Base-by-base conservation (phyloP, 2,797 vertebrate species). In the Odontamblyopus rebecca region DNA sequence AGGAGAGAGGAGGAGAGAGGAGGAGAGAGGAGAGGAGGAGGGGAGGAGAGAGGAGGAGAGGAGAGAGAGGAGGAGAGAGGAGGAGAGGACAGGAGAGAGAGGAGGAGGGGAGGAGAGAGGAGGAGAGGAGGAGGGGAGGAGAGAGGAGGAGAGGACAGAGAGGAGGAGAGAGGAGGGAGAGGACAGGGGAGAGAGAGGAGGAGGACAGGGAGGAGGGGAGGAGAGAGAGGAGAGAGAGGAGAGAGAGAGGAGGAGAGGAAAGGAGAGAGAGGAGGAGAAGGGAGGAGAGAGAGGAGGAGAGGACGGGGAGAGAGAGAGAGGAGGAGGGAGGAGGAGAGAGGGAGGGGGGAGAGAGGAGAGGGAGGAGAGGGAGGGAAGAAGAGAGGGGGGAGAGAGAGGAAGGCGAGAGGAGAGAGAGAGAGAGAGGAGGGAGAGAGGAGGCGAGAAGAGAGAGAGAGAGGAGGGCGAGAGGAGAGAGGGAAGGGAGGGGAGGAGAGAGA, bases 11-110 rank as follows among this genome's bases (percentile, higher is more conserved):
- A 70, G 27, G 69, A 9, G 7, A 12, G 3, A 44, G 30, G 16
- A 51, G 74, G 30, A 72, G 48, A 68, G 27, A 8, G 68, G 30
- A 70, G 15, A 60, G 11, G 18, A 57, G 70, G 6, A 29, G 71
- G 29, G 53, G n/a, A 68, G 19, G 48, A 50, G 67, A 26, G 57
- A 11, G 2, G 2, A 3, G 6, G 19, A 2, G 11, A 9, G 0
- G 6, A 8, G 3, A 11, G 1, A 9, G 23, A 23, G n/a, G 7
- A 4, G 19, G 9, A n/a, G 11, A 19, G 6, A 9, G n/a, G 23
- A 1, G 26, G 23, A 26, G 56, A 9, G 1, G 9, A 7, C 26
- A 59, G 8, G 4, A 15, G 26, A 9, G 11, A 5, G 2, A 4
- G 26, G 3, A 2, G 11, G 12, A 2, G 26, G 2, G 23, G 8